Conservation (phyloP, 2,113 vertebrate species). For the Psettodes erumei region DNA sequence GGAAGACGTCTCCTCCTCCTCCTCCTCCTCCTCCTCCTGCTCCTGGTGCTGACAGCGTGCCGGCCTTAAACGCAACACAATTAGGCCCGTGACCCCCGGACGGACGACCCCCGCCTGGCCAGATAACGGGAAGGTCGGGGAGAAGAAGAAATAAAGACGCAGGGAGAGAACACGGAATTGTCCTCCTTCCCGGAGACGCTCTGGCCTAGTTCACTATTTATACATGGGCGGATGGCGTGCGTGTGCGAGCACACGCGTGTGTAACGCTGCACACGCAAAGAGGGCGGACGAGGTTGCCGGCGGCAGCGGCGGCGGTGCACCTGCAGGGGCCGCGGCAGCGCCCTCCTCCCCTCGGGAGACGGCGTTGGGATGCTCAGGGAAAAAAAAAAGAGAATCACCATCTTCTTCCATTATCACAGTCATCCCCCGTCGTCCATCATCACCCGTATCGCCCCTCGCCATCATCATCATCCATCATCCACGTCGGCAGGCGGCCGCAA, state of each 20-base stretch:
- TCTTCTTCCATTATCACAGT: constrained; percentile 50
- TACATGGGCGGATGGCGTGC: constrained; percentile 31
- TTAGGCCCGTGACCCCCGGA: constrained; percentile 71
- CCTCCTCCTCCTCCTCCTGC: constrained; percentile 15
- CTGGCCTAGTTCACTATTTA: constrained; percentile 71
- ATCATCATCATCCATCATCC: constrained; percentile 58
- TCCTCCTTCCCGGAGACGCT: constrained; percentile 41
- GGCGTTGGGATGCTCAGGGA: constrained; percentile 17
- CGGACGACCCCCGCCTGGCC: constrained; percentile 56
- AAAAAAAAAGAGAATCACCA: constrained; percentile 13
- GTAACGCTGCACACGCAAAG: constrained; percentile 69
- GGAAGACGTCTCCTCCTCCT: constrained; percentile 10
- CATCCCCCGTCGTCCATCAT: constrained; percentile 29
- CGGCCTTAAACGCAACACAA: constrained; percentile 64
- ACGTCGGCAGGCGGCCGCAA: constrained; percentile 1
- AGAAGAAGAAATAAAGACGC: constrained; percentile 3
- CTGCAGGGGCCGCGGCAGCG: constrained; percentile 62
- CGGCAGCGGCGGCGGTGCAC: constrained; percentile 55
- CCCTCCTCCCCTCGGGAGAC: constrained; percentile 24
- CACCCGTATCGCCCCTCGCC: constrained; percentile 33
- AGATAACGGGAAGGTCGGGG: constrained; percentile 41
- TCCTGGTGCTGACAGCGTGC: constrained; percentile 51
- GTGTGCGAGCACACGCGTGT: constrained; percentile 41
- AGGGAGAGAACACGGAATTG: constrained; percentile 5
- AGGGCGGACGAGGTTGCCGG: constrained; percentile 71